Base-by-base conservation (phyloP, 2,888 invertebrate genomes). In the Amiota mariae region DNA sequence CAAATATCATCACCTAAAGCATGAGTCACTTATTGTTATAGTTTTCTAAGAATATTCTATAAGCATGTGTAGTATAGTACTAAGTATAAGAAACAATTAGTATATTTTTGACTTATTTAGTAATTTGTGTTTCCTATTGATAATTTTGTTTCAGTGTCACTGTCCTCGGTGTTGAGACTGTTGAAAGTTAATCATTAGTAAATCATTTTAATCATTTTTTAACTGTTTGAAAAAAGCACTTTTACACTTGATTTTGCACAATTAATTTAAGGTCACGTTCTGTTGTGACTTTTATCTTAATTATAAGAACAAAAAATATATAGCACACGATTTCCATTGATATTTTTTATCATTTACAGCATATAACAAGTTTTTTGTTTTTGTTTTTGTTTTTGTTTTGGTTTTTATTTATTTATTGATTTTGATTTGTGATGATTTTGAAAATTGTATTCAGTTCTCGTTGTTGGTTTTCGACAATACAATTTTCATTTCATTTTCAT, bases 361-460 rank as follows among this genome's bases (percentile, higher is more conserved):
- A 20, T 15, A 59, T 59, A 15, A 9, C 13, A 54, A n/a, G n/a
- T 54, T n/a, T 15, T n/a, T 15, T 59, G 18, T 18, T 20, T 59
- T 18, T 9, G 11, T 18, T 59, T 11, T 54, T 13, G 2, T 54
- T 12, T 54, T 15, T 59, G 18, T 18, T 20, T 59, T 18, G 20
- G 11, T 18, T 59, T 11, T 54, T 13, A 9, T 54, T 12, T 54
- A 20, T 59, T 59, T 20, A 57, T 36, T 36, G 36, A 36, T 36
- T 36, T 36, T 36, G 2, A 6, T 36, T 36, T 36, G 36, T 6
- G 9, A 20, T 59, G 18, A 9, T 49, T 76, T 76, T 63, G 76
- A 79, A 77, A 85, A 83, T 83, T 82, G 81, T 79, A 64, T 64
- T 76, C 64, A 71, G 79, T 79, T 77, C 81, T 81, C 78, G 79